phyloP scores from a whole-genome alignment of 2,797 vertebrate genomes.

The Takifugu ocellatus region DNA sequence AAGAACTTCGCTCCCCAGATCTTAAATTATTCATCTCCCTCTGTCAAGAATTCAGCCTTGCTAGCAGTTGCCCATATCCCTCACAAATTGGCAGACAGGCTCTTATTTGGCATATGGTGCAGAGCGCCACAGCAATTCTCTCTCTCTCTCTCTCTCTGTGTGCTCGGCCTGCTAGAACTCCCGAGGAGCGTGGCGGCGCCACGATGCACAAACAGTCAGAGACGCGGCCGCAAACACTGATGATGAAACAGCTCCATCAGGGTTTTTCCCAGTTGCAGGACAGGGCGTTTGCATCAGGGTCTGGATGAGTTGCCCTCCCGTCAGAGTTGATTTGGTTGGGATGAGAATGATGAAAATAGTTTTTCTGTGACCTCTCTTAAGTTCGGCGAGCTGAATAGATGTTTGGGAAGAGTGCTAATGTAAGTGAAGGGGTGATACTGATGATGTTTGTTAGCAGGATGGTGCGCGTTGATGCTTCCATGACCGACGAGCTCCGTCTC shows the following conservation, averaged over 20 bases:
- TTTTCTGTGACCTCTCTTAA: too few species aligned
- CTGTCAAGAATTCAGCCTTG: constrained; percentile 74
- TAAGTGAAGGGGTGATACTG: too few species aligned
- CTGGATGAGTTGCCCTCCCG: too few species aligned
- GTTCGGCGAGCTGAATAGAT: too few species aligned
- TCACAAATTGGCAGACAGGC: constrained; percentile 72
- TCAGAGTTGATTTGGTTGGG: too few species aligned
- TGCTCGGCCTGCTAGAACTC: constrained; percentile 59
- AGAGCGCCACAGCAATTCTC: constrained; percentile 54
- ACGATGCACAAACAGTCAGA: constrained; percentile 8
- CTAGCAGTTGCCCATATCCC: constrained; percentile 71
- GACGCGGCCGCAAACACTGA: constrained; percentile 10
- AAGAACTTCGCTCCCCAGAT: constrained; percentile 63
- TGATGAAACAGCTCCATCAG: constrained; percentile 33
- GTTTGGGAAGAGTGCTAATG: too few species aligned
- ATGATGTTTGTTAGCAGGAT: too few species aligned
- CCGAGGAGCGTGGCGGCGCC: constrained; percentile 36
- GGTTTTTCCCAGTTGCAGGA: too few species aligned
- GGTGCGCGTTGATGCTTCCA: too few species aligned
- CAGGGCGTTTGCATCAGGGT: too few species aligned
- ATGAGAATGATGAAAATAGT: too few species aligned
- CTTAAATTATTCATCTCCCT: constrained; percentile 77
- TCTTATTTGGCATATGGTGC: constrained; percentile 75
- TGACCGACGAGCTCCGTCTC: too few species aligned
- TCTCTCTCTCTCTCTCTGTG: constrained; percentile 36